Evolutionary conservation across 64 coral and sea anemone genomes (phyloP), one percentile per base, ranked within the genome.

Genomic region (Dendronephthya gigantea): DNA sequence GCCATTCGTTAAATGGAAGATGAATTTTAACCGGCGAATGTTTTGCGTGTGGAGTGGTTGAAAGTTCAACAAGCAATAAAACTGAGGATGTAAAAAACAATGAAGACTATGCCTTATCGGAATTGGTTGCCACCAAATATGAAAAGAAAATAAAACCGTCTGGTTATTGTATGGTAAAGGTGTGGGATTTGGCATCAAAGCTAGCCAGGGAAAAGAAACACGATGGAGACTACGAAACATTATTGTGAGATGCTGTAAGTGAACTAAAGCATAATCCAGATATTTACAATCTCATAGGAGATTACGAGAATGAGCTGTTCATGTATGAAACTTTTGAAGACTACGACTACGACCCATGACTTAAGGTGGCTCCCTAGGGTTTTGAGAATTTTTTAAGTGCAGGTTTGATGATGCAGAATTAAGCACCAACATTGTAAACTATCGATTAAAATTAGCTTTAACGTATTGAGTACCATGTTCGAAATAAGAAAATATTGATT

Each of bases 161-260:
- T 15, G 66, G 66, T 25, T 70, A 70, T n/a, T 70, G 66, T n/a
- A 70, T 70, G 66, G 66, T 70, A 17, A n/a, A 70, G 27, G 66
- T n/a, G 8, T 70, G 66, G 66, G 66, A 70, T 31, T 70, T 70
- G 12, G 66, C 66, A 31, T n/a, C 9, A 9, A 70, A 70, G 30
- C 9, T 70, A 9, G 66, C 66, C 9, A 9, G 8, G 19, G 66
- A n/a, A 9, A 31, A 70, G 30, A n/a, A 70, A 15, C 27, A n/a
- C 30, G 66, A 70, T n/a, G 66, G 66, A 31, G 66, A 70, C 9
- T 70, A 70, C 30, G 30, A 9, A 15, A 15, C 66, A 15, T n/a
- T 70, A n/a, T n/a, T 70, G 27, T n/a, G 27, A 31, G 9, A 70
- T 15, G 66, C 66, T n/a, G 23, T 70, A n/a, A 9, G 66, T 9